phyloP scores from a whole-genome alignment of 2,797 vertebrate species.

The Florisuga fusca region DNA sequence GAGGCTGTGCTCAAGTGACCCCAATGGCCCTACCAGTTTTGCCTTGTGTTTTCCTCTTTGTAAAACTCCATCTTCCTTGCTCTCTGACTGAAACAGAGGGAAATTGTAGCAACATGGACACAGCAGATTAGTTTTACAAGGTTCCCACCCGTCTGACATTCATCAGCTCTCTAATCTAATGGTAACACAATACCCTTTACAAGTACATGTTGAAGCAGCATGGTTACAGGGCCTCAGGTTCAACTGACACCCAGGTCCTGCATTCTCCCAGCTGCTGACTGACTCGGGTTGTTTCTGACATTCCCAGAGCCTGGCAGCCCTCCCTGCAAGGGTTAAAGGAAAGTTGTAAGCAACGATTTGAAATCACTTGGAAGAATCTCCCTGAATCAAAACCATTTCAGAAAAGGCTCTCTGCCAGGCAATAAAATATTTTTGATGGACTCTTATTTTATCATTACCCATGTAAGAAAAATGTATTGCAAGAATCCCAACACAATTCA shows the following conservation, averaged over 20 bases:
- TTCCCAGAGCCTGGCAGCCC: constrained; percentile 44
- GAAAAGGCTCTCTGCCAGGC: constrained; percentile 65
- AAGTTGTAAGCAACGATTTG: constrained; percentile 58
- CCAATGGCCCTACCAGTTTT: background rate
- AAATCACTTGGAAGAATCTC: constrained; percentile 66
- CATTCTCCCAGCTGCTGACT: background rate
- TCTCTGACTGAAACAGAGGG: background rate
- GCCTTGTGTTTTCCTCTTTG: background rate
- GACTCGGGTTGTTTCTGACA: background rate
- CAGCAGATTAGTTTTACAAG: constrained; percentile 69
- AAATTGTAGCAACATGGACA: constrained; percentile 55
- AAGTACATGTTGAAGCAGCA: background rate
- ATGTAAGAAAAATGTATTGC: constrained; percentile 75
- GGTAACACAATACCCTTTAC: constrained; percentile 53
- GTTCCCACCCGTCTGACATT: constrained; percentile 56
- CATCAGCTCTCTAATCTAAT: constrained; percentile 47
- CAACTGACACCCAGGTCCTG: constrained; percentile 24
- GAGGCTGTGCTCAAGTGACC: background rate
- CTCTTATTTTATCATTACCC: constrained; percentile 73
- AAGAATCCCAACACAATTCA: constrained; percentile 69
- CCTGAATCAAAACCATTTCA: constrained; percentile 67
- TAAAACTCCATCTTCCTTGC: background rate
- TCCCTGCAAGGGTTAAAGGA: constrained; percentile 63
- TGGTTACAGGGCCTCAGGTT: constrained; percentile 23
- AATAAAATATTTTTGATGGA: constrained; percentile 64